Conservation (phyloP, 2,888 invertebrate species). For the Cantharis rufa region DNA sequence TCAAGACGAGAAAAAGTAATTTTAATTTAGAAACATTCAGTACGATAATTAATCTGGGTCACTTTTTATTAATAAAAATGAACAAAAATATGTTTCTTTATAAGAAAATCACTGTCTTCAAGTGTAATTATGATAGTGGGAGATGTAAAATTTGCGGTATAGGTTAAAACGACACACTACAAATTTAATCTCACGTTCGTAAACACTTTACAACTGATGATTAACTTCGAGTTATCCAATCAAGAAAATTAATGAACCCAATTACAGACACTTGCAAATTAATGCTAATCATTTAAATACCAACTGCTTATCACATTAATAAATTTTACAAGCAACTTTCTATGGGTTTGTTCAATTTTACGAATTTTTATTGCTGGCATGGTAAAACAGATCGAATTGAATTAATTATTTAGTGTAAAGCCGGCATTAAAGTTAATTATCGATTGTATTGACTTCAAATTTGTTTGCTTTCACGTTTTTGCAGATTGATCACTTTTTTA, state of each 20-base stretch:
- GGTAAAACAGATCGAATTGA: not conserved
- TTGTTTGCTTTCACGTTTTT: not conserved
- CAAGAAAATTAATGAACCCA: not conserved
- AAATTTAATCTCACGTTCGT: not conserved
- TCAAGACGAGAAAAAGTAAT: not conserved
- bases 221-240: not conserved
- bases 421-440: not conserved
- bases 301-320: not conserved
- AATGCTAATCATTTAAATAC: not conserved
- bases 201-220: not conserved
- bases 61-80: not conserved
- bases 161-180: not conserved
- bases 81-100: not conserved
- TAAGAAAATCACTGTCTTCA: not conserved
- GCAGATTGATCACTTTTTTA: not conserved
- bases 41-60: not conserved
- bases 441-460: not conserved
- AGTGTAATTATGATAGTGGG: not conserved
- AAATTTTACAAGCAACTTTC: not conserved
- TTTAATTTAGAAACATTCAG: not conserved
- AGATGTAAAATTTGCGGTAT: not conserved
- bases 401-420: not conserved
- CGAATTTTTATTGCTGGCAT: not conserved
- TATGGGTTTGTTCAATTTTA: not conserved
- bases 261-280: not conserved